Evolutionary conservation across 2,113 vertebrate species (phyloP), one percentile per base, ranked within the genome.

Genomic region (Gila orcuttii): DNA sequence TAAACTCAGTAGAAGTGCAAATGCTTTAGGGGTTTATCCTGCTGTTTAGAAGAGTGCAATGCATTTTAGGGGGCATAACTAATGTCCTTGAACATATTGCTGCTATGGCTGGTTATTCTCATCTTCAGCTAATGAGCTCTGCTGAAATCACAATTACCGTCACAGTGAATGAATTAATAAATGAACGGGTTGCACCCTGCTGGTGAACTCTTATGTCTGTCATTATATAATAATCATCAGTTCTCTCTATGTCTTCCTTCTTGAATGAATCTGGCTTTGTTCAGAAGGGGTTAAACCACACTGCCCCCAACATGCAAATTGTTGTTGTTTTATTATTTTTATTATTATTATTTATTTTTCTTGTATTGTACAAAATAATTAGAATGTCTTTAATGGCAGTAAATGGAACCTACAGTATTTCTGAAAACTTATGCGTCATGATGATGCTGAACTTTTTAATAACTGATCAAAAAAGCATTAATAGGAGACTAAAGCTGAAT

Each of bases 81-180:
- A 66, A 82, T 82, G 42, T 68, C 62, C 79, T 82, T 69, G 79
- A 82, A 82, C 79, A 82, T 69, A 69, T 82, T 82, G 79, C 79
- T 82, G 79, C 62, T 68, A 82, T 82, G 79, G 79, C 79, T 82
- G 79, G 62, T 52, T 82, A 82, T 82, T 82, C 79, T 69, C 79
- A 69, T 82, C 79, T 68, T 28, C 7, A 69, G 79, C 62, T 82
- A 82, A 82, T 82, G 79, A 82, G 79, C 79, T 82, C 62, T 66
- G 75, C 75, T 39, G 75, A 79, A 50, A 79, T 85, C 60, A 82
- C 62, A 82, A 82, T 82, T 82, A 82, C 79, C 45, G 62, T 82
- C 79, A 52, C 62, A 66, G 79, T 68, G 79, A 69, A 82, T 52
- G 45, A 82, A 82, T 82, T 69, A 69, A 82, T 82, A 82, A 82